A percentile compares a stretch with the other conserved stretches of the same genome.
Evolutionary conservation across 2,113 vertebrate species (phyloP).

Genomic region (Ammodytes marinus): DNA sequence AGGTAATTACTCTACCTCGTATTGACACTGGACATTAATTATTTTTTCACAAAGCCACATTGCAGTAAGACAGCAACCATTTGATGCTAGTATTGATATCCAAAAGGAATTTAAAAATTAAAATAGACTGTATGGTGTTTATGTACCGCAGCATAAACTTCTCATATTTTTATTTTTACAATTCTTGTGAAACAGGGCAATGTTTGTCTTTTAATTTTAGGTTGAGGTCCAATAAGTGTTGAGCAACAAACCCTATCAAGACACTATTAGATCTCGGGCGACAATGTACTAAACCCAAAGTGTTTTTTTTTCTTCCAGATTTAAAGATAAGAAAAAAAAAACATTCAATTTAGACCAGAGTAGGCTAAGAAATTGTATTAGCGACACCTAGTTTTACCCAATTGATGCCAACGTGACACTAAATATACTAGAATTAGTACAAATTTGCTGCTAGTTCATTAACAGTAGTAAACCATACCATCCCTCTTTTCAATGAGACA

Average conservation of each 20-base stretch:
- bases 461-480: slow-evolving; percentile 63
- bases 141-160: slow-evolving; percentile 31
- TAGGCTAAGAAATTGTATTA: slow-evolving; percentile 21
- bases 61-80: slow-evolving; percentile 85
- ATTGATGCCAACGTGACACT: slow-evolving; percentile 63
- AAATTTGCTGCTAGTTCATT: slow-evolving; percentile 62
- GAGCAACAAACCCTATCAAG: neutral
- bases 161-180: neutral
- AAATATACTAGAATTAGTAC: slow-evolving; percentile 65
- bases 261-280: no score
- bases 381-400: slow-evolving; percentile 64
- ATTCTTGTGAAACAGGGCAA: neutral
- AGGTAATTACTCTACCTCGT: slow-evolving; percentile 98
- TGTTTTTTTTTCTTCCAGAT: slow-evolving; percentile 4
- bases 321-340: slow-evolving; percentile 13
- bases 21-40: slow-evolving; percentile 93
- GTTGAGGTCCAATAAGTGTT: neutral
- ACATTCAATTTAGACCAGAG: slow-evolving; percentile 18
- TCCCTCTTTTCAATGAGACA: slow-evolving; percentile 77
- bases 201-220: neutral
- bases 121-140: slow-evolving; percentile 27
- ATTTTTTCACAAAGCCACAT: slow-evolving; percentile 88
- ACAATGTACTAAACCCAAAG: no score
- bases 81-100: slow-evolving; percentile 4
- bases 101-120: slow-evolving; percentile 2